Evolutionary conservation across 2,888 invertebrate genomes (phyloP).

Genomic region (Conops quadrifasciatus): DNA sequence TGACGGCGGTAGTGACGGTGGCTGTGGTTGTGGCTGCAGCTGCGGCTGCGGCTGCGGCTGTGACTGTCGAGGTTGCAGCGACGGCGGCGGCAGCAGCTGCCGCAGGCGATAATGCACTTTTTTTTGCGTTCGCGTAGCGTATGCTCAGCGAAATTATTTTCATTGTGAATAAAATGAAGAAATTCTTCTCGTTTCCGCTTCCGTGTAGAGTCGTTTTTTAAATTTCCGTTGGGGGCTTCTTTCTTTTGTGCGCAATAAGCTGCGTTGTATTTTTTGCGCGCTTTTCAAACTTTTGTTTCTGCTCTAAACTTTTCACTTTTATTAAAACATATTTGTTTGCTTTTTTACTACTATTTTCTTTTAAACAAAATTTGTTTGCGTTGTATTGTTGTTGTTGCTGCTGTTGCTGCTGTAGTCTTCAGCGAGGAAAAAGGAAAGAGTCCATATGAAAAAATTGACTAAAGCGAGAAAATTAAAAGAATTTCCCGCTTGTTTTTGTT

Average conservation of each 20-base stretch:
- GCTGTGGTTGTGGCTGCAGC: constrained; percentile 40
- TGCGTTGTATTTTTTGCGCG: constrained; percentile 10
- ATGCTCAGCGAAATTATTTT: constrained; percentile 54
- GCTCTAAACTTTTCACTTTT: background rate
- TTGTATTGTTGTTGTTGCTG: background rate
- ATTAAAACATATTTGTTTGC: constrained; percentile 22
- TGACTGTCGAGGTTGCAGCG: constrained; percentile 38
- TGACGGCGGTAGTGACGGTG: constrained; percentile 22
- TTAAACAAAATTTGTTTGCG: background rate
- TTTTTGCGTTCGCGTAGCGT: constrained; percentile 49
- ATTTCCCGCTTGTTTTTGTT: constrained; percentile 29
- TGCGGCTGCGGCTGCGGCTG: constrained; percentile 27
- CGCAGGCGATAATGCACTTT: constrained; percentile 32
- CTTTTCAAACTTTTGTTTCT: background rate
- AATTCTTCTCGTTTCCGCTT: constrained; percentile 19
- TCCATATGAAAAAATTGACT: background rate
- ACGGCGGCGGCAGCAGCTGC: constrained; percentile 33
- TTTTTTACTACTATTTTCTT: constrained; percentile 21
- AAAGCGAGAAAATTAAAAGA: constrained; percentile 30
- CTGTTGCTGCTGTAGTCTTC: background rate
- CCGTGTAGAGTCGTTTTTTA: constrained; percentile 29
- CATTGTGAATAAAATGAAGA: constrained; percentile 48
- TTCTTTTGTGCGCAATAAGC: background rate
- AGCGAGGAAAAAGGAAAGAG: background rate
- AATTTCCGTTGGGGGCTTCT: constrained; percentile 7